Percentiles rank a stretch among this genome's conserved stretches.
These are phyloP conservation scores for Stylophora pistillata DNA, from an alignment of 64 coral and sea anemone genomes.

Conservation along the genomic window DNA sequence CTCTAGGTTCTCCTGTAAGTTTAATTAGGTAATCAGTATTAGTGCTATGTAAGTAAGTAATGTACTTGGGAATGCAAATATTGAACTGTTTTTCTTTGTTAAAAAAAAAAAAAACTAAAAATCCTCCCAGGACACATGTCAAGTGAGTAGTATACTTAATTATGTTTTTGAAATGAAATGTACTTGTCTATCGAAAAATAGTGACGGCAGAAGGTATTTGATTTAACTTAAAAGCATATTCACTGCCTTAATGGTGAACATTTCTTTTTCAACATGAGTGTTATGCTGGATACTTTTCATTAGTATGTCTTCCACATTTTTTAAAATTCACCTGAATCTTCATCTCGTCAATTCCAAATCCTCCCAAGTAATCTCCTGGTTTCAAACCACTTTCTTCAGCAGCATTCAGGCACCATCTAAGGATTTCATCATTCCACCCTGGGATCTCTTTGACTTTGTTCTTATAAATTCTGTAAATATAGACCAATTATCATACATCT, in stretches of 20 bases:
- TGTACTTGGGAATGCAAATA: not conserved
- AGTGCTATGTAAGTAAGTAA: not conserved
- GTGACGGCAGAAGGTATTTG: no score
- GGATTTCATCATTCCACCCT: conserved; percentile 32
- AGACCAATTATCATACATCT: not conserved
- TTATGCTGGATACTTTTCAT: conserved; percentile 10
- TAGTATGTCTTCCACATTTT: not conserved
- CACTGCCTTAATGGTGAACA: no score
- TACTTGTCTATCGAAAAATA: no score
- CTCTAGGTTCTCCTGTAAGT: conserved; percentile 72
- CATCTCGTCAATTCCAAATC: conserved; percentile 33
- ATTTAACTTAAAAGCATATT: no score
- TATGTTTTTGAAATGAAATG: no score
- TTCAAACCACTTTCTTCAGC: conserved; percentile 4
- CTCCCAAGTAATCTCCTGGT: conserved; percentile 29
- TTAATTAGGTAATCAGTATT: conserved; percentile 22
- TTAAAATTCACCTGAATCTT: conserved; percentile 31
- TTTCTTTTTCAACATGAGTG: not conserved
- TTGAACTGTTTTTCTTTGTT: not conserved
- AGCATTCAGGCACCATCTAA: conserved; percentile 23
- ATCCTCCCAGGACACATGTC: no score
- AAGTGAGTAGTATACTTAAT: no score
- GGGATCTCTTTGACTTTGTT: conserved; percentile 36
- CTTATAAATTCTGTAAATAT: conserved; percentile 32
- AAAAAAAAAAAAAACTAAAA: no score